phyloP scores from a whole-genome alignment of 2,888 invertebrate genomes.

The Acleris literana region DNA sequence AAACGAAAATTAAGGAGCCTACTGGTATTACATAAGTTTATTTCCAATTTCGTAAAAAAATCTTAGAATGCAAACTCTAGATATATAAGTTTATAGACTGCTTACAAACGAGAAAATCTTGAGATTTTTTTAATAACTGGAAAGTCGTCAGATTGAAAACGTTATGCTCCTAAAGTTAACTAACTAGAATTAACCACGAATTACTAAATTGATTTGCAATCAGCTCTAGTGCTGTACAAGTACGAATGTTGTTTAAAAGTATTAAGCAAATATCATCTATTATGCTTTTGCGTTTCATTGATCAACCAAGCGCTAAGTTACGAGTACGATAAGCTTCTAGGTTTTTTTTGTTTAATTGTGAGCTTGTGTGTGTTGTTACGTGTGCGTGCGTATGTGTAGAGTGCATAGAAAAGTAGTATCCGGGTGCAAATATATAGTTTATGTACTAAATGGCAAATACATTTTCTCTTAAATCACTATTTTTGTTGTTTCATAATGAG shows the following conservation, averaged over 20 bases:
- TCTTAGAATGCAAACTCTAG: too few relatives aligned
- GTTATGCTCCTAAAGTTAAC: neutral
- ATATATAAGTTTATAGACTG: too few relatives aligned
- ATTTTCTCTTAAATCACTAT: too few relatives aligned
- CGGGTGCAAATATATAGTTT: constrained; percentile 5
- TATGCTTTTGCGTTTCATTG: neutral
- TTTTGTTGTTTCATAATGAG: too few relatives aligned
- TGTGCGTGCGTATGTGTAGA: constrained; percentile 42
- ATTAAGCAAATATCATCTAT: neutral
- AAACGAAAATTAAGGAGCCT: too few relatives aligned
- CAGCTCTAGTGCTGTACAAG: neutral
- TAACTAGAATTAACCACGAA: too few relatives aligned
- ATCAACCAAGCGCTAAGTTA: neutral
- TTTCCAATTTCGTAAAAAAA: too few relatives aligned
- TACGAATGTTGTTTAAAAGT: neutral
- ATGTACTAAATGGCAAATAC: neutral
- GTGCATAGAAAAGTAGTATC: constrained; percentile 37
- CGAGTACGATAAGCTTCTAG: constrained; percentile 9
- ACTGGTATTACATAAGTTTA: too few relatives aligned
- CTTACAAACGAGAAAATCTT: too few relatives aligned
- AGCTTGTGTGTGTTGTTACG: constrained; percentile 38
- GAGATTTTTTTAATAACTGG: neutral
- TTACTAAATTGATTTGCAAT: constrained; percentile 24
- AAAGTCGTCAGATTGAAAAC: neutral
- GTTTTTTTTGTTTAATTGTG: constrained; percentile 23